phyloP scores from a whole-genome alignment of 2,113 vertebrate species.

The Oreotrochilus melanogaster region DNA sequence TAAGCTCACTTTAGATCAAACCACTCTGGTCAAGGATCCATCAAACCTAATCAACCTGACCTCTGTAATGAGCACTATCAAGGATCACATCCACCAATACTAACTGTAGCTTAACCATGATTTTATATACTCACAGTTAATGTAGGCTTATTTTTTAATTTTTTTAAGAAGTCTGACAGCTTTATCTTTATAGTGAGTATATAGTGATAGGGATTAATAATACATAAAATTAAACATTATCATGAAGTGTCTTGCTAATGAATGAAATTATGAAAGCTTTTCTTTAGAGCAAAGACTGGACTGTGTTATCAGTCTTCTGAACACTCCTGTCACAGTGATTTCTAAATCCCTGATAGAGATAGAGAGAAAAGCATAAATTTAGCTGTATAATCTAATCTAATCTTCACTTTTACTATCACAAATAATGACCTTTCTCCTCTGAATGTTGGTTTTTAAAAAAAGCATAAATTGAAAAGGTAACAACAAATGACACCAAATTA shows the following conservation, averaged over 20 bases:
- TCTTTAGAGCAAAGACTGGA: not conserved
- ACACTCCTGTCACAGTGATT: not conserved
- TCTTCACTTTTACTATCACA: no score
- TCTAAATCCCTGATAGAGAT: not conserved
- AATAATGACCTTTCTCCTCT: no score
- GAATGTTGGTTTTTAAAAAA: no score
- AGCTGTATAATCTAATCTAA: no score
- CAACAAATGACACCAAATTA: no score
- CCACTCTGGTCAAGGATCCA: not conserved
- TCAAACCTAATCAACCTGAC: not conserved
- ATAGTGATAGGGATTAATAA: not conserved
- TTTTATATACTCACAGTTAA: not conserved
- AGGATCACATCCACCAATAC: not conserved
- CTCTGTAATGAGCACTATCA: not conserved
- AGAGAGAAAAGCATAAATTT: not conserved
- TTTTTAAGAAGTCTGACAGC: not conserved
- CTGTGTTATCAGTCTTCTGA: not conserved
- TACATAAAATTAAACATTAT: not conserved
- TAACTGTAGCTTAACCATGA: not conserved
- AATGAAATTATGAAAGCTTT: not conserved
- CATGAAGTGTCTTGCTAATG: rapidly evolving
- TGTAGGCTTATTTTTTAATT: not conserved
- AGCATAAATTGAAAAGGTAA: no score
- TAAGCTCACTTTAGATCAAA: not conserved
- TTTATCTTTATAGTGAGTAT: not conserved